phyloP scores from a whole-genome alignment of 2,797 vertebrate species.

The Helicolenus hilgendorfi region DNA sequence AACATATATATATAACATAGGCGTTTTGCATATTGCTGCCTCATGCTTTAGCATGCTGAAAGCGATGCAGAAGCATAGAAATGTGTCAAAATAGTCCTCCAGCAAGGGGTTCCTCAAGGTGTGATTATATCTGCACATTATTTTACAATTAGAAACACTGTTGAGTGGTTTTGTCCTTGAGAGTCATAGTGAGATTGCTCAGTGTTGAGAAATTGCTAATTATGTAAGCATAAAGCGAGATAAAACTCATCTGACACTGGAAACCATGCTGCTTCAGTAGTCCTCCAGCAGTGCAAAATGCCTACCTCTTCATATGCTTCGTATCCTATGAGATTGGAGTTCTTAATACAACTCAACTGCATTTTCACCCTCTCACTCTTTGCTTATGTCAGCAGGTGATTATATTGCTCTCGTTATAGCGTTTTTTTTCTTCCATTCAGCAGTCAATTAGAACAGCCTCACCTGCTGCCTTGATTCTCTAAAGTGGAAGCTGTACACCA shows the following conservation, averaged over 20 bases:
- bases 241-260: slow-evolving; percentile 40
- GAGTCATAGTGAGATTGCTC: slow-evolving; percentile 15
- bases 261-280: slow-evolving; percentile 60
- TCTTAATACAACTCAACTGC: slow-evolving; percentile 58
- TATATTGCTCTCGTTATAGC: slow-evolving; percentile 69
- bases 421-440: slow-evolving; percentile 56
- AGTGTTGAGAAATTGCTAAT: slow-evolving; percentile 42
- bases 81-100: background rate
- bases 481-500: slow-evolving; percentile 8
- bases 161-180: slow-evolving; percentile 13
- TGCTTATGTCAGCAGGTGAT: slow-evolving; percentile 82
- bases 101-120: background rate
- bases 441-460: slow-evolving; percentile 68
- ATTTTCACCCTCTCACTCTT: slow-evolving; percentile 52
- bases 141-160: slow-evolving; percentile 30
- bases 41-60: background rate
- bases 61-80: background rate
- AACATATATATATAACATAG: background rate
- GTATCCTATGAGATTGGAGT: slow-evolving; percentile 66
- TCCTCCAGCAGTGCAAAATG: slow-evolving; percentile 68
- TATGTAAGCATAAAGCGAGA: slow-evolving; percentile 36
- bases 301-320: slow-evolving; percentile 63
- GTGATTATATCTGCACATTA: slow-evolving; percentile 2
- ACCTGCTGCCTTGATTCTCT: slow-evolving; percentile 56
- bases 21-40: background rate